A percentile compares a stretch with the other conserved stretches of the same genome.
Evolutionary conservation across 2,888 invertebrate species (phyloP).

Genomic region (Lasioglossum figueresi): DNA sequence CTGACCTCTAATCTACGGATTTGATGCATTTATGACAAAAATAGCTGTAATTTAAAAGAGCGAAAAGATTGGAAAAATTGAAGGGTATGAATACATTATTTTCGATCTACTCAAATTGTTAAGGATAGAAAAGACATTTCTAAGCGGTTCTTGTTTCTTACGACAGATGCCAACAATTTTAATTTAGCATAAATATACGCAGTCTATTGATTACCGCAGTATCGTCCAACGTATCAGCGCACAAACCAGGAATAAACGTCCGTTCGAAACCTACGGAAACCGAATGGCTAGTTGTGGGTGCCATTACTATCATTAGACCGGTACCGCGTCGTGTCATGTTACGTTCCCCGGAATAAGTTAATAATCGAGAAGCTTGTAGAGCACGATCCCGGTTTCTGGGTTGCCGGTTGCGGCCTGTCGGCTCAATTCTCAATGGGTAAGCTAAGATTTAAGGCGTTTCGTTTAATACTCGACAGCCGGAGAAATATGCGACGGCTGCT

Average conservation of each 20-base stretch:
- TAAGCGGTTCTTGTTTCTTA: too few relatives aligned
- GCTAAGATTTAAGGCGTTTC: constrained; percentile 56
- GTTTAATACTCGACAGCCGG: constrained; percentile 49
- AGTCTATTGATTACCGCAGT: not conserved
- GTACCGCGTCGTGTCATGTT: constrained; percentile 41
- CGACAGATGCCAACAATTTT: too few relatives aligned
- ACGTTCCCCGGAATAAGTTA: constrained; percentile 47
- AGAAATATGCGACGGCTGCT: constrained; percentile 52
- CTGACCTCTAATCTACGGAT: too few relatives aligned
- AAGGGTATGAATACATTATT: too few relatives aligned
- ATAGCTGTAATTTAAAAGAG: too few relatives aligned
- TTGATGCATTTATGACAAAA: too few relatives aligned
- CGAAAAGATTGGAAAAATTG: too few relatives aligned
- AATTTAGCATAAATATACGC: too few relatives aligned
- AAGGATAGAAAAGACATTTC: too few relatives aligned
- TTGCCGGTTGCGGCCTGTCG: not conserved
- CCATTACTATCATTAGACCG: constrained; percentile 45
- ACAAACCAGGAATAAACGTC: not conserved
- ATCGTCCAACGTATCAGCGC: not conserved
- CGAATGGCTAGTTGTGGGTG: constrained; percentile 20
- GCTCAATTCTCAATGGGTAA: constrained; percentile 23
- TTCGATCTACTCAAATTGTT: too few relatives aligned
- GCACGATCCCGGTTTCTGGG: constrained; percentile 7
- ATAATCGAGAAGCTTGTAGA: constrained; percentile 37
- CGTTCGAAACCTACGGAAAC: not conserved